phyloP scores from a whole-genome alignment of 2,113 vertebrate genomes.

The Tupaia chinensis region DNA sequence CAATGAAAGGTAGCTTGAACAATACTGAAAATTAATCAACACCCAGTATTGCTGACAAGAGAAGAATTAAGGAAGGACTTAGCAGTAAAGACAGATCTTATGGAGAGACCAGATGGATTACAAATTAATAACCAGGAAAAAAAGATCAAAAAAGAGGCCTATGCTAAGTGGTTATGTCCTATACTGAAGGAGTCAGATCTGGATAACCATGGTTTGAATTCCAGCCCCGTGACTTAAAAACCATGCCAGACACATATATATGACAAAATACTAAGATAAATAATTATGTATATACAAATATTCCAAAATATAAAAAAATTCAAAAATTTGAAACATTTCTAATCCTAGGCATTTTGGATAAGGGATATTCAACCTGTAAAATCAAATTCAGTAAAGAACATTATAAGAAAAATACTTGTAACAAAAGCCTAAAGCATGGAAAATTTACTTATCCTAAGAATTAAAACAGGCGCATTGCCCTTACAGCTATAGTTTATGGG shows the following conservation, averaged over 20 bases:
- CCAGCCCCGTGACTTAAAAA: too few species aligned
- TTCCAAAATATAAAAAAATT: too few species aligned
- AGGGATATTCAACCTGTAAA: not conserved
- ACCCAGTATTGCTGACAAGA: conserved; percentile 26
- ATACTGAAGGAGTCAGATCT: too few species aligned
- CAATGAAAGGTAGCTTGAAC: conserved; percentile 11
- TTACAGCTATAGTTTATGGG: not conserved
- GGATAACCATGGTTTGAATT: not conserved
- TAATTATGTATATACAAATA: too few species aligned
- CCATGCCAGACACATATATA: too few species aligned
- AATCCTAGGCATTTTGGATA: too few species aligned
- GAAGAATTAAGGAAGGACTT: conserved; percentile 21
- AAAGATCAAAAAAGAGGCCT: not conserved
- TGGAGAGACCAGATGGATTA: not conserved
- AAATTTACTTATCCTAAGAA: not conserved
- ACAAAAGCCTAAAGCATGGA: not conserved
- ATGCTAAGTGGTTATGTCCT: too few species aligned
- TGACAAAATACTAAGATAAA: too few species aligned
- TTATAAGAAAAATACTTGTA: conserved; percentile 28
- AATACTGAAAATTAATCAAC: conserved; percentile 33
- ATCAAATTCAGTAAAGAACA: conserved; percentile 7
- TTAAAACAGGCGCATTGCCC: not conserved
- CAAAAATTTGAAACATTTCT: too few species aligned
- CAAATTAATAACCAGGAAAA: conserved; percentile 9
- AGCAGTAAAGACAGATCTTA: not conserved